Conservation (phyloP, 2,888 invertebrate species). For the Cheilosia pagana region DNA sequence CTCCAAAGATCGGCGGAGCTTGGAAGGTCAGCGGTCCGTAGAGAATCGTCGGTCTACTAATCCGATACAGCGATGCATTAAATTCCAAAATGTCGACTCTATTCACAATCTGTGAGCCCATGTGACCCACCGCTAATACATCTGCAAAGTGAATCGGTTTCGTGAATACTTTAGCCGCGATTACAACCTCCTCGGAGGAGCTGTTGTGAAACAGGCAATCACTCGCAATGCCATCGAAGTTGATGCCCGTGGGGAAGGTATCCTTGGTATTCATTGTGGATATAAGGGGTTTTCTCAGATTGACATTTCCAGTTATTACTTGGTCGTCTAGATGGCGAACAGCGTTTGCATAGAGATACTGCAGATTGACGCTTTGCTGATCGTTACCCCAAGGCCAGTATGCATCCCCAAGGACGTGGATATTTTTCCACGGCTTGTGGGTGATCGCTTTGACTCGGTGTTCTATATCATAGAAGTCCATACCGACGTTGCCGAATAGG, state of each 20-base stretch:
- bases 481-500: slow-evolving; percentile 71
- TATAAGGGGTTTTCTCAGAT: slow-evolving; percentile 76
- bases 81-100: slow-evolving; percentile 78
- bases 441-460: slow-evolving; percentile 37
- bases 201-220: slow-evolving; percentile 78
- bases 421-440: slow-evolving; percentile 76
- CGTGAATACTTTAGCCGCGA: slow-evolving; percentile 74
- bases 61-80: slow-evolving; percentile 80
- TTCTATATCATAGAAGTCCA: slow-evolving; percentile 53
- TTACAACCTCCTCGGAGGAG: slow-evolving; percentile 75
- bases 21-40: slow-evolving; percentile 77
- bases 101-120: slow-evolving; percentile 64
- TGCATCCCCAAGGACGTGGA: slow-evolving; percentile 77
- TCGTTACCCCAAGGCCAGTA: slow-evolving; percentile 32
- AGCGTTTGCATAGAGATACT: slow-evolving; percentile 79
- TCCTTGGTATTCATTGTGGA: slow-evolving; percentile 75
- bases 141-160: slow-evolving; percentile 69
- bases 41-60: slow-evolving; percentile 76
- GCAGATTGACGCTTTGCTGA: slow-evolving; percentile 75
- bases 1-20: slow-evolving; percentile 73
- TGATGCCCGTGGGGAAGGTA: slow-evolving; percentile 76
- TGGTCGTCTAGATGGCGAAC: slow-evolving; percentile 78
- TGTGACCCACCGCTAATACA: slow-evolving; percentile 42
- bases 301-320: slow-evolving; percentile 79
- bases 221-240: slow-evolving; percentile 77